Evolutionary conservation across 2,888 invertebrate species (phyloP).

Genomic region (Drosophila lutescens): DNA sequence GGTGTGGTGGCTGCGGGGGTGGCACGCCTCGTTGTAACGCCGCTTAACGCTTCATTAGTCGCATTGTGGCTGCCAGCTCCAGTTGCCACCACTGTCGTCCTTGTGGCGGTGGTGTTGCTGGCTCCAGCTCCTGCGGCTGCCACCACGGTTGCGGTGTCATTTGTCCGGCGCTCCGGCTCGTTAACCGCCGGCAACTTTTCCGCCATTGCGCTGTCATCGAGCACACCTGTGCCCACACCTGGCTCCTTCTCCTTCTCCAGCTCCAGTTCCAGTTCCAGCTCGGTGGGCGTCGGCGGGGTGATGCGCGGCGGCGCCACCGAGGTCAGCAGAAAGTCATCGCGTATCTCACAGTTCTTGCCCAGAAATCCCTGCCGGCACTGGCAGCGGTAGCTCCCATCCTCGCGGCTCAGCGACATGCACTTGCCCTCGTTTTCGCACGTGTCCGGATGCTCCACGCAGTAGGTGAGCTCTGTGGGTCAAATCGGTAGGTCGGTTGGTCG

Average conservation of each 20-base stretch:
- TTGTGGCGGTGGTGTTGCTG: constrained; percentile 10
- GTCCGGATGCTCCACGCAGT: constrained; percentile 91
- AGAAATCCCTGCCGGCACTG: constrained; percentile 90
- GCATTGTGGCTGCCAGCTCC: constrained; percentile 56
- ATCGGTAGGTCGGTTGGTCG: neutral
- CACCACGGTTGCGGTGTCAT: constrained; percentile 44
- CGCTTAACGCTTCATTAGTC: constrained; percentile 78
- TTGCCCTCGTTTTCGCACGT: constrained; percentile 92
- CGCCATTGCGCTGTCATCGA: constrained; percentile 43
- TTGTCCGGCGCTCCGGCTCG: constrained; percentile 43
- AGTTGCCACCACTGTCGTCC: constrained; percentile 20
- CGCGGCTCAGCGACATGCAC: constrained; percentile 91
- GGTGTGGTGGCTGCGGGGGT: constrained; percentile 27
- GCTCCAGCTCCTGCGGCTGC: constrained; percentile 27
- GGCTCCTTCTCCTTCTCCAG: neutral
- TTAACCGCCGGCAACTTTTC: constrained; percentile 46
- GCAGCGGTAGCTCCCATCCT: constrained; percentile 91
- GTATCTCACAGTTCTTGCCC: constrained; percentile 91
- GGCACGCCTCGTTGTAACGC: constrained; percentile 50
- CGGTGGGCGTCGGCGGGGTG: constrained; percentile 74
- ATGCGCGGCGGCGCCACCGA: constrained; percentile 80
- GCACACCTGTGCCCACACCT: constrained; percentile 35
- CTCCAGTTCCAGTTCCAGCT: constrained; percentile 9
- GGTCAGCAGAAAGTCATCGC: constrained; percentile 82
- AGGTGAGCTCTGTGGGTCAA: constrained; percentile 89